Conservation (phyloP, 2,797 vertebrate species). For the Ataeniobius toweri region DNA sequence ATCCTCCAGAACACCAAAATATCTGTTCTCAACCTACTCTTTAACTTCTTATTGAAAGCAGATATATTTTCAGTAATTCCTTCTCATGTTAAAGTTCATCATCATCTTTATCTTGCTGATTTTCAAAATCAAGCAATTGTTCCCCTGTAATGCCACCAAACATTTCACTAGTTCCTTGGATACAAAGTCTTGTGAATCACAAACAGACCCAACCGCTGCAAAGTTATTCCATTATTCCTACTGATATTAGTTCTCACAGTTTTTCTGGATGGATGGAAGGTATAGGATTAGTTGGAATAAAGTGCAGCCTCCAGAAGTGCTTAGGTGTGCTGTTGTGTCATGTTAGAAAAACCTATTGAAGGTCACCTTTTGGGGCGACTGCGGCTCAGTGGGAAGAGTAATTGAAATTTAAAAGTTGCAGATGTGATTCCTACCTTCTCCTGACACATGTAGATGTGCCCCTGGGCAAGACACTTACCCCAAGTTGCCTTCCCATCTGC, state of each 20-base stretch:
- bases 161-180: neutral
- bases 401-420: too few species aligned
- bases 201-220: neutral
- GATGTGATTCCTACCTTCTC: too few species aligned
- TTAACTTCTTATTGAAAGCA: neutral
- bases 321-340: neutral
- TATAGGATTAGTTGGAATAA: neutral
- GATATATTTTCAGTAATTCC: neutral
- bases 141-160: neutral
- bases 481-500: too few species aligned
- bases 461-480: too few species aligned
- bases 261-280: neutral
- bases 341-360: too few species aligned
- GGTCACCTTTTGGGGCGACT: too few species aligned
- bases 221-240: neutral
- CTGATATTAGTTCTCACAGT: neutral
- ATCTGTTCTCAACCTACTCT: neutral
- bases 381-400: too few species aligned
- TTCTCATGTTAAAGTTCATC: neutral
- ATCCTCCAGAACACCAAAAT: neutral
- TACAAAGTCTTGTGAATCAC: neutral
- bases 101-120: neutral
- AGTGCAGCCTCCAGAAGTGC: conserved; percentile 1
- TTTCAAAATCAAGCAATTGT: neutral
- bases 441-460: too few species aligned